Evolutionary conservation across 2,113 vertebrate species (phyloP).

Genomic region (Gyps fulvus): DNA sequence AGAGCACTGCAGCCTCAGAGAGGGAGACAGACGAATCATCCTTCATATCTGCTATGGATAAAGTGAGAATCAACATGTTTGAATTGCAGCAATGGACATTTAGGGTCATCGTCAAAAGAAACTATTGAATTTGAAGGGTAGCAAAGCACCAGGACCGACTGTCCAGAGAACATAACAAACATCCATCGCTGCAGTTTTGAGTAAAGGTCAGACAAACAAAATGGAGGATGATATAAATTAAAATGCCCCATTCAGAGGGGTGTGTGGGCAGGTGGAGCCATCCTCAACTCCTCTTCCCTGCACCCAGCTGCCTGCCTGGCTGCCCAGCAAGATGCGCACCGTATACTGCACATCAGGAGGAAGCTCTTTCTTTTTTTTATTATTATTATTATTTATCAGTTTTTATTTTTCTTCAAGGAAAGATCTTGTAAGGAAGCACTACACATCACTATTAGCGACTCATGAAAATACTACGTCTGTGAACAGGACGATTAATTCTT

Average conservation of each 20-base stretch:
- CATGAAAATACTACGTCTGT: background rate
- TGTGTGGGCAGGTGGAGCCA: background rate
- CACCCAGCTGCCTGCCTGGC: background rate
- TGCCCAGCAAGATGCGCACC: background rate
- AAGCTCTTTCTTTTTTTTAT: background rate
- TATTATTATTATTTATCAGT: background rate
- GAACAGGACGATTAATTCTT: background rate
- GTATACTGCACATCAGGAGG: background rate
- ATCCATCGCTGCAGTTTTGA: background rate
- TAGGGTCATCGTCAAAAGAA: background rate
- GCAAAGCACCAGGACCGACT: background rate
- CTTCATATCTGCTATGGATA: accelerated
- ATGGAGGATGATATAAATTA: background rate
- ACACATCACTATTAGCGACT: background rate
- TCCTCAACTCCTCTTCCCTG: background rate
- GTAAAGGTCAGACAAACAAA: background rate
- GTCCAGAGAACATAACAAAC: background rate
- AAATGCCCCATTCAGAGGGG: accelerated
- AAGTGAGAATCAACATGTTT: background rate
- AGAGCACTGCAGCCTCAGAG: background rate
- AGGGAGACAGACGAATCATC: background rate
- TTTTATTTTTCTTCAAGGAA: background rate
- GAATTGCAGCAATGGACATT: background rate
- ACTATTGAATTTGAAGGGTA: background rate
- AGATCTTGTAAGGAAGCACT: background rate